phyloP scores from a whole-genome alignment of 2,797 vertebrate species.

The Onychomys torridus region DNA sequence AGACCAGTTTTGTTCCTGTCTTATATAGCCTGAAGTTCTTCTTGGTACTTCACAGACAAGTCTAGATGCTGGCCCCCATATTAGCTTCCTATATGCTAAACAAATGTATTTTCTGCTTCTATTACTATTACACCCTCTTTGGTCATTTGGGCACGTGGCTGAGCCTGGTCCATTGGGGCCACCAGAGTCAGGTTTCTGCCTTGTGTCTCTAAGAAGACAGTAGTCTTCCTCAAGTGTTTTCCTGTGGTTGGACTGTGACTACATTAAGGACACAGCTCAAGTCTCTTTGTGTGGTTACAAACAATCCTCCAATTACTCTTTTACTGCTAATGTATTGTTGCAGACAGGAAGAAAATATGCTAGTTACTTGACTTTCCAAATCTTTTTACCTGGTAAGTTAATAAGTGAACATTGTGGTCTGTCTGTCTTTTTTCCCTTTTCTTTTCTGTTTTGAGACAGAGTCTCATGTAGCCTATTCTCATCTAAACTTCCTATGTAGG shows the following conservation, averaged over 20 bases:
- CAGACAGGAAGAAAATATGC: neutral
- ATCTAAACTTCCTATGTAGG: neutral
- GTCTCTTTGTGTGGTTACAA: neutral
- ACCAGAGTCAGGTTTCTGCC: neutral
- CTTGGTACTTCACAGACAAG: neutral
- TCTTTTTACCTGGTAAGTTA: neutral
- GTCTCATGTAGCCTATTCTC: neutral
- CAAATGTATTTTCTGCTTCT: neutral
- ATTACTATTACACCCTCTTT: neutral
- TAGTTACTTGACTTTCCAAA: neutral
- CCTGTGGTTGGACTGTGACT: neutral
- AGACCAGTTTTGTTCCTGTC: neutral
- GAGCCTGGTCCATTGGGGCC: neutral
- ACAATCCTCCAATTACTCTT: neutral
- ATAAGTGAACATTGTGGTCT: neutral
- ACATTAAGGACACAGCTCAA: neutral
- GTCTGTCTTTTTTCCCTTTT: neutral
- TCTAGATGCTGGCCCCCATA: neutral
- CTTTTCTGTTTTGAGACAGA: neutral
- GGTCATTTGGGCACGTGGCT: neutral
- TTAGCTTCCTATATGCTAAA: neutral
- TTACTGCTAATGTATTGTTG: neutral
- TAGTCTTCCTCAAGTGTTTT: neutral
- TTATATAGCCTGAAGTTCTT: neutral
- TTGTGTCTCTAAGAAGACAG: neutral